Evolutionary conservation across 2,888 invertebrate species (phyloP), one percentile per base, ranked within the genome.

Genomic region (Sesamia inferens): DNA sequence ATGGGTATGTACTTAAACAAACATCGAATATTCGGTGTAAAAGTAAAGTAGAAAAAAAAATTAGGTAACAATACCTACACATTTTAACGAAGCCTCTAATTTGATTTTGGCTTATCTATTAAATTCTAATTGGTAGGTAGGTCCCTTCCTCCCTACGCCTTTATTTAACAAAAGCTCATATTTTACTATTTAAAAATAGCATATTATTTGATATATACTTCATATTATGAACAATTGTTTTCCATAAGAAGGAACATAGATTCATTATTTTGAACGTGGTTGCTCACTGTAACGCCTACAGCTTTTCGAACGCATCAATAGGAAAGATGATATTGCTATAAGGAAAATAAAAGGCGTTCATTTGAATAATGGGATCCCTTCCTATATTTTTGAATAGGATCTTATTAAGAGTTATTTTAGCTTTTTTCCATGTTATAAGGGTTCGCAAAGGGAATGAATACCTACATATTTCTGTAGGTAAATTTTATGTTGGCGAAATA

Each of bases 331-430:
- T 78, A 84, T 85, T 83, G 83, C 84, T 83, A 75, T 84, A 64
- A 70, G 68, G 63, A 86, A 86, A 87, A 76, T 81, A 74, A 83
- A 75, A 86, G 86, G 87, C 84, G 84, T 80, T 81, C 81, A 87
- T 87, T 85, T 84, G 79, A 86, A 85, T 85, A 85, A 81, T 84
- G 73, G 75, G 66, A 84, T 76, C 70, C 73, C 63, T 79, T 68
- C 71, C 67, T 74, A 84, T 62, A 76, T 79, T 81, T 81, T 71
- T 64, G 76, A 78, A 82, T 71, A 68, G 76, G 69, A 66, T 79
- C 74, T 76, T 81, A 81, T 71, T 79, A 78, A 66, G 71, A 81
- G 76, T 77, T 85, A 83, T 84, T 79, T 81, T 77, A 76, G 77
- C 82, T 73, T 78, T 78, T 83, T 75, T 70, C 69, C 79, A 68